Percentiles rank a stretch among this genome's conserved stretches.
phyloP scores from a whole-genome alignment of 2,797 vertebrate genomes.

The Lerista edwardsae region DNA sequence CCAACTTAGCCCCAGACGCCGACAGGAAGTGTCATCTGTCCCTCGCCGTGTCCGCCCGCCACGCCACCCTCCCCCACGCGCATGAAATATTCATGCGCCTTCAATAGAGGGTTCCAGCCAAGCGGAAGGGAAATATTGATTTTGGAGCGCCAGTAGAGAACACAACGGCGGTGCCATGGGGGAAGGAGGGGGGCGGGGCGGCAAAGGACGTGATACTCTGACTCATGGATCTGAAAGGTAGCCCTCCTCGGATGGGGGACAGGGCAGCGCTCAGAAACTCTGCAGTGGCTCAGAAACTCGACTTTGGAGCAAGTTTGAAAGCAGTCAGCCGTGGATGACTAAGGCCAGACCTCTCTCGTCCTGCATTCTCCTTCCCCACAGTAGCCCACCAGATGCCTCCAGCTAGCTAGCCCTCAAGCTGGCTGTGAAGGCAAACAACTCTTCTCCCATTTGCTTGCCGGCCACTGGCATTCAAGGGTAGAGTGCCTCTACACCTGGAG shows the following conservation, averaged over 20 bases:
- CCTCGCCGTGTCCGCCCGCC: neutral
- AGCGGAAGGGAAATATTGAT: slow-evolving; percentile 26
- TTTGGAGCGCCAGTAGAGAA: neutral
- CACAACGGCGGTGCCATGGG: neutral
- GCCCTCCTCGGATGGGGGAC: neutral
- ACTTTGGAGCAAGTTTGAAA: too few relatives aligned
- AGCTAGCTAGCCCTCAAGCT: too few relatives aligned
- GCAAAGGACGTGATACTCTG: neutral
- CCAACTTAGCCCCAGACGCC: neutral
- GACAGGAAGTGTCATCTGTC: neutral
- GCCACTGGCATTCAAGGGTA: neutral
- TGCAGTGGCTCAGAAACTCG: too few relatives aligned
- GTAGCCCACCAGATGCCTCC: too few relatives aligned
- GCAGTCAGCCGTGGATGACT: too few relatives aligned
- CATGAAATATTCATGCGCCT: slow-evolving; percentile 30
- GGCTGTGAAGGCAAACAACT: neutral
- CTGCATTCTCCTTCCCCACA: too few relatives aligned
- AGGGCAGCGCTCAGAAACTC: too few relatives aligned
- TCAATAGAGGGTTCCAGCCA: neutral
- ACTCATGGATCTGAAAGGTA: neutral
- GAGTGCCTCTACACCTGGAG: neutral
- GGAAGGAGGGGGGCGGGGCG: neutral
- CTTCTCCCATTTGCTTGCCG: neutral
- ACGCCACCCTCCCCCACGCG: neutral
- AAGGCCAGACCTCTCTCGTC: too few relatives aligned